Conservation (phyloP, 1,140 invertebrate species). For the Lordiphosa mommai region DNA sequence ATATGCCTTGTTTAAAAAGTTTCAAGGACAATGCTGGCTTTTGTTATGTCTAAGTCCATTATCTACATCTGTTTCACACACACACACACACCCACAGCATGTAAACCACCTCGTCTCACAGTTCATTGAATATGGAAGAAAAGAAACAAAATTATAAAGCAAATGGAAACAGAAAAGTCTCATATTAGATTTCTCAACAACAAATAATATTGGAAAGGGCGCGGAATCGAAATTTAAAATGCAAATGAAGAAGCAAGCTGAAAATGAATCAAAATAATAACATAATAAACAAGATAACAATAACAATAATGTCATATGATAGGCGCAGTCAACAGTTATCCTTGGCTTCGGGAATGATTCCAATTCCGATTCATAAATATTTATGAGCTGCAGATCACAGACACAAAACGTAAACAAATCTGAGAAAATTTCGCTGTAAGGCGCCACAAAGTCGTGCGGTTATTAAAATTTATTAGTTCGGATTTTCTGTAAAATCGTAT, state of each 20-base stretch:
- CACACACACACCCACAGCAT: neutral
- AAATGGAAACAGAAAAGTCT: neutral
- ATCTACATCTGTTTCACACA: neutral
- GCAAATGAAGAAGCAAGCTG: neutral
- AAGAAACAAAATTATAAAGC: neutral
- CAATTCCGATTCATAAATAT: slow-evolving; percentile 12
- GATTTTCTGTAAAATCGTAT: slow-evolving; percentile 1
- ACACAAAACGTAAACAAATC: neutral
- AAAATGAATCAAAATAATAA: slow-evolving; percentile 4
- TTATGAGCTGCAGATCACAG: slow-evolving; percentile 2
- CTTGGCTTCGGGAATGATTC: slow-evolving; percentile 1
- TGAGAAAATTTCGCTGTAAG: neutral
- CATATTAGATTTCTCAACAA: slow-evolving; percentile 3
- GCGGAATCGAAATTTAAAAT: neutral
- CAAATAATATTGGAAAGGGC: neutral
- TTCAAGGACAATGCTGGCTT: slow-evolving; percentile 5
- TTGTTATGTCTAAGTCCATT: slow-evolving; percentile 9
- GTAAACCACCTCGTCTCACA: neutral
- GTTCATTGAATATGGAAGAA: slow-evolving; percentile 5
- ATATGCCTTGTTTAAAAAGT: slow-evolving; percentile 3
- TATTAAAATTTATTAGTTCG: slow-evolving; percentile 11
- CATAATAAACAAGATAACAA: slow-evolving; percentile 4
- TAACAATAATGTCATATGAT: slow-evolving; percentile 12
- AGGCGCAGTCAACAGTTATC: slow-evolving; percentile 5
- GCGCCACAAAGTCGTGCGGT: slow-evolving; percentile 3